Evolutionary conservation across 2,113 vertebrate genomes (phyloP).

Genomic region (Chaenogobius annularis): DNA sequence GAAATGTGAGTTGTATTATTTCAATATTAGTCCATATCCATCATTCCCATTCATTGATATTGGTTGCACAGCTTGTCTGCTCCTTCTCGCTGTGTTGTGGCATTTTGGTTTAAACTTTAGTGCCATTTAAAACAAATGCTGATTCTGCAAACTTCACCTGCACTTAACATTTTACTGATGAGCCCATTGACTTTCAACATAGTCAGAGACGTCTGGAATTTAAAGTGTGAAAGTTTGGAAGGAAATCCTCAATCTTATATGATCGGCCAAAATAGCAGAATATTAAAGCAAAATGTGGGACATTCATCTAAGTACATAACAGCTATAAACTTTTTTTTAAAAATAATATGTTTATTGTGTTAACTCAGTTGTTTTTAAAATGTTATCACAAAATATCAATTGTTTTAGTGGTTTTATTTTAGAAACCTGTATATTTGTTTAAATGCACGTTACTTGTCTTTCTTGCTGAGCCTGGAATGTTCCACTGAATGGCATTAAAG

Average conservation of each 20-base stretch:
- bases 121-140: conserved; percentile 8
- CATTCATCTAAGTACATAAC: neutral
- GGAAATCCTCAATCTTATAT: neutral
- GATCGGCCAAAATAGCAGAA: neutral
- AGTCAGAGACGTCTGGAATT: neutral
- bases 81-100: neutral
- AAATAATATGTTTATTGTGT: no score
- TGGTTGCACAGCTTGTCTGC: neutral
- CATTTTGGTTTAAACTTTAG: neutral
- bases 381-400: neutral
- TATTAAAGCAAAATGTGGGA: no score
- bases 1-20: neutral
- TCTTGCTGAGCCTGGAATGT: neutral
- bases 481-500: no score
- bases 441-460: no score
- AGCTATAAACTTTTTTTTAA: no score
- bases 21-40: neutral
- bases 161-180: conserved; percentile 9
- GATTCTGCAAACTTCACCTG: conserved; percentile 10
- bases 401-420: neutral
- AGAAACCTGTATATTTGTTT: neutral
- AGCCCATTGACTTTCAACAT: conserved; percentile 1
- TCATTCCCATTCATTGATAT: neutral
- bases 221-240: neutral
- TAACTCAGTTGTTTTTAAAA: no score